Conservation (phyloP, 2,797 vertebrate species). For the Oryzias dopingdopingensis region DNA sequence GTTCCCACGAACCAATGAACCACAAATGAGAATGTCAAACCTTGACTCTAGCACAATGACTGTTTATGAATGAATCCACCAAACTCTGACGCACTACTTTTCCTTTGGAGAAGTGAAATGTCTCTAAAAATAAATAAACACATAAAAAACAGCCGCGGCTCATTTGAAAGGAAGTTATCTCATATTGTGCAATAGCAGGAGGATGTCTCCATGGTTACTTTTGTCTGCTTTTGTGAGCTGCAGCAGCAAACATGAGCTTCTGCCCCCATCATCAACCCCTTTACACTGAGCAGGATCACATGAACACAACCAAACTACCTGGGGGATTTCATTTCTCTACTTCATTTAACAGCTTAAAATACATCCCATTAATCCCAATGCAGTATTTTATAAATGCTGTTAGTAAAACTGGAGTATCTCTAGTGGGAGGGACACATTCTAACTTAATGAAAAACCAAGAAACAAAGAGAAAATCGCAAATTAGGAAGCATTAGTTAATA, state of each 20-base stretch:
- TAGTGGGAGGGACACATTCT: no score
- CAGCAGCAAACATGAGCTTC: conserved; percentile 25
- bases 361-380: no score
- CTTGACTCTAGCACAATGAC: conserved; percentile 5
- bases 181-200: conserved; percentile 56
- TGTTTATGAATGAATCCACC: conserved; percentile 37
- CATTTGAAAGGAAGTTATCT: conserved; percentile 49
- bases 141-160: conserved; percentile 38
- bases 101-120: conserved; percentile 35
- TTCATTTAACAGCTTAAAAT: neutral
- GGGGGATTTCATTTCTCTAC: neutral
- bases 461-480: no score
- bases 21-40: conserved; percentile 36
- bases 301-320: neutral
- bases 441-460: no score
- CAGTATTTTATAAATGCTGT: no score
- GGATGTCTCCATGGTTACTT: conserved; percentile 53
- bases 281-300: conserved; percentile 21
- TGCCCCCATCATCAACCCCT: neutral
- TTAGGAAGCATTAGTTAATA: no score
- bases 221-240: conserved; percentile 33
- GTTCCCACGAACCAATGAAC: conserved; percentile 4
- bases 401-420: no score
- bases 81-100: conserved; percentile 41
- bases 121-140: conserved; percentile 53